Percentiles rank a stretch among this genome's conserved stretches.
phyloP scores from a whole-genome alignment of 1,140 invertebrate species.

The Lamellibrachia luymesi region DNA sequence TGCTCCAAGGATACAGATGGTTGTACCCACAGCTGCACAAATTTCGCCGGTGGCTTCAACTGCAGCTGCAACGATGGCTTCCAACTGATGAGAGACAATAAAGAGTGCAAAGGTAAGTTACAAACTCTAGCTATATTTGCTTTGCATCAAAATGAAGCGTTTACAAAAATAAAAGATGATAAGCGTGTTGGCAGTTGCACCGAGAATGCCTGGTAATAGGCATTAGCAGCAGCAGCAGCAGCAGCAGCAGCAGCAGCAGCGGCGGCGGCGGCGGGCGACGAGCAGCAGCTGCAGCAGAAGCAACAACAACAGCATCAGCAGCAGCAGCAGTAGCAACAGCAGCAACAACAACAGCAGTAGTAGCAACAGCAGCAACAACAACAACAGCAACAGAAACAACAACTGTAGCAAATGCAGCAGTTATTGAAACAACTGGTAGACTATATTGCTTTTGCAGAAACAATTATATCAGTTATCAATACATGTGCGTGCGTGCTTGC shows the following conservation, averaged over 20 bases:
- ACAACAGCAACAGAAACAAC: too few relatives aligned
- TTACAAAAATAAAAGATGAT: background rate
- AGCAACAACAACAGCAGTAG: too few relatives aligned
- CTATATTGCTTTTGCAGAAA: background rate
- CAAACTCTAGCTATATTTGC: too few relatives aligned
- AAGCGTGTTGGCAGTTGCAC: background rate
- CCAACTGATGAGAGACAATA: background rate
- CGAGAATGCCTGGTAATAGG: background rate
- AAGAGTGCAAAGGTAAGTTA: background rate
- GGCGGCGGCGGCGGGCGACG: too few relatives aligned
- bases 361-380: too few relatives aligned
- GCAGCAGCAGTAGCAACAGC: too few relatives aligned
- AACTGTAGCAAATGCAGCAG: background rate
- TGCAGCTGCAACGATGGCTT: background rate
- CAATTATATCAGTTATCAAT: background rate
- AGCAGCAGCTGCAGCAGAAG: too few relatives aligned
- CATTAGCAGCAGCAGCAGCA: background rate
- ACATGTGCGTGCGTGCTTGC: too few relatives aligned
- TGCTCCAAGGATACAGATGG: background rate
- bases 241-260: background rate
- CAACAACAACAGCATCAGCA: too few relatives aligned
- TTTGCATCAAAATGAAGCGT: background rate
- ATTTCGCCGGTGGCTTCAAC: background rate
- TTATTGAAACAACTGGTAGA: background rate
- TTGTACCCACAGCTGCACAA: background rate